Evolutionary conservation across 1,140 invertebrate species (phyloP), one percentile per base, ranked within the genome.

Genomic region (Hydropsyche tenuis): DNA sequence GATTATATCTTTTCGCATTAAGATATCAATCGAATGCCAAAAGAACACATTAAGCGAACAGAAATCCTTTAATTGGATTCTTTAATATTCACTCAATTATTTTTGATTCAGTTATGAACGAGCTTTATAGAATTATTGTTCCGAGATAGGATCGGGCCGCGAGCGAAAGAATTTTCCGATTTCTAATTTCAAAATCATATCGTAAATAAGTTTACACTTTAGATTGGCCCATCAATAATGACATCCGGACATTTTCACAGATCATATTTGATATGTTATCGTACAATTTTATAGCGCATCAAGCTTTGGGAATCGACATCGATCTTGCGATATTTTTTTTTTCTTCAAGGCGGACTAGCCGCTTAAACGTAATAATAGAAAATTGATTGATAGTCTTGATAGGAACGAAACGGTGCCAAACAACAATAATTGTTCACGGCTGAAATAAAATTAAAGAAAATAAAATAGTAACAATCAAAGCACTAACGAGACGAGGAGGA

Each of bases 31-130:
- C 56, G 56, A 22, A 20, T 60, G 22, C 23, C 56, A 22, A 60
- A 60, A 60, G 22, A 27, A 25, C 11, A 23, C 56, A 60, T 60
- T 25, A 53, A 53, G 20, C 48, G 48, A 53, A 53, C 48, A 53
- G 56, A 60, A 27, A 60, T 25, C 56, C 56, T 60, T 60, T 60
- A 60, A 60, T 60, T 60, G 23, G 23, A 60, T 60, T 60, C 56
- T 60, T 23, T n/a, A 12, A 25, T 60, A 60, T 25, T 60, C 25
- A 12, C 30, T 27, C 22, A 60, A 60, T 60, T 60, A 12, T 60
- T 60, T n/a, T 60, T 14, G 56, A 60, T 60, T 60, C 56, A 53
- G 20, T 53, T 53, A 22, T 22, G n/a, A 53, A 53, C 51, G 56
- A 60, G 56, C 56, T 60, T 60, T 60, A 60, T 60, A 22, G 56